Evolutionary conservation across 2,797 vertebrate genomes (phyloP), one percentile per base, ranked within the genome.

Genomic region (Linurgus olivaceus): DNA sequence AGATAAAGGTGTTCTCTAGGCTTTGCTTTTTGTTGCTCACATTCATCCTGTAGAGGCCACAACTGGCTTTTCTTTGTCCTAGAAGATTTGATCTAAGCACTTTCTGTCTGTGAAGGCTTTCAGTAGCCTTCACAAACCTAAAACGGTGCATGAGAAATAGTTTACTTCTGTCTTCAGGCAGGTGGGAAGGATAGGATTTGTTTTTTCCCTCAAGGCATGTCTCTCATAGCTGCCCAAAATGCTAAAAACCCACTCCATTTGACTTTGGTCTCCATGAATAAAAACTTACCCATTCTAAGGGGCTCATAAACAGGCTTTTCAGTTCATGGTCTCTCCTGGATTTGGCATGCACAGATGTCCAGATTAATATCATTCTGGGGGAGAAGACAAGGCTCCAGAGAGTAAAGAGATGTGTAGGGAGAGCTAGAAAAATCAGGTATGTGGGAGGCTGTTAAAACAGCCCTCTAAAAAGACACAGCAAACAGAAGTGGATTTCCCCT

Each of bases 161-260:
- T 24, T 94, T 28, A 31, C 7, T 9, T 50, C 14, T 70, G 28
- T 42, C 61, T 80, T 84, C 44, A 55, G 55, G 37, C 44, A 52
- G 40, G 20, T 25, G 16, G 38, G 52, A 83, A 63, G 42, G 61
- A 28, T 5, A 35, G 51, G 28, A 42, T 51, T 68, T 76, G 65
- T 0, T 33, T 50, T 67, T 71, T 76, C 12, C 17, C 15, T 75
- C 9, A 9, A 13, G 12, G 13, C 11, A 7, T 0, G 0, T 76
- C n/a, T 71, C 45, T 67, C 16, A 2, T 42, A 31, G 59, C 59
- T 88, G 58, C 55, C 50, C 40, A 19, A 51, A 75, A 81, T 55
- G 35, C 44, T 81, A 33, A 85, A 81, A 79, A 7, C 5, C 9
- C 38, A 19, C 7, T 58, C 29, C 1, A 62, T 87, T 83, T 40